Percentiles rank a stretch among this genome's conserved stretches.
phyloP scores from a whole-genome alignment of 2,797 vertebrate species.

The Lacerta agilis region DNA sequence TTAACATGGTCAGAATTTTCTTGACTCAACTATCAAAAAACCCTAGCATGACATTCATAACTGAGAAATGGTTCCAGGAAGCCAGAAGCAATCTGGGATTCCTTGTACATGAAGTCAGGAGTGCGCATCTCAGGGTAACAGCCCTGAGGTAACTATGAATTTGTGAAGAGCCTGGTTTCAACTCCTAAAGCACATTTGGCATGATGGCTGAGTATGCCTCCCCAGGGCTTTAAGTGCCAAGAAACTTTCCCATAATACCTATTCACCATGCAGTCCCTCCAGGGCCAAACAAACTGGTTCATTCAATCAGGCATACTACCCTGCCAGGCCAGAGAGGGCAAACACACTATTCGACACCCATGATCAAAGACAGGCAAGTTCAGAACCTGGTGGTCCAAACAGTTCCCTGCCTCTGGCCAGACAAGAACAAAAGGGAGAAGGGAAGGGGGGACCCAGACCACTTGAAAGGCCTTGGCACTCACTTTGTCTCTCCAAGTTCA shows the following conservation, averaged over 20 bases:
- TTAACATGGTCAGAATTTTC: neutral
- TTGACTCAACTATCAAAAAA: neutral
- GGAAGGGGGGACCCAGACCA: neutral
- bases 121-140: neutral
- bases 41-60: neutral
- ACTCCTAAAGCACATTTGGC: neutral
- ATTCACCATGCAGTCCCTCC: neutral
- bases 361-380: slow-evolving; percentile 26
- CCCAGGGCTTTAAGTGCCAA: neutral
- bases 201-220: neutral
- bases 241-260: neutral
- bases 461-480: slow-evolving; percentile 7
- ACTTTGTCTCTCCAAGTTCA: slow-evolving; percentile 1
- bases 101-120: neutral
- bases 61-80: neutral
- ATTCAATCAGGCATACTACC: neutral
- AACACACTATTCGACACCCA: neutral
- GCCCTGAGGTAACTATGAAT: neutral
- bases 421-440: slow-evolving; percentile 8
- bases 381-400: slow-evolving; percentile 1
- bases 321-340: neutral
- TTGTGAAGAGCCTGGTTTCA: neutral
- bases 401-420: slow-evolving; percentile 7
- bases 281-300: neutral
- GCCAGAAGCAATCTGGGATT: neutral